phyloP scores from a whole-genome alignment of 2,797 vertebrate species.

The Ibycter americanus region DNA sequence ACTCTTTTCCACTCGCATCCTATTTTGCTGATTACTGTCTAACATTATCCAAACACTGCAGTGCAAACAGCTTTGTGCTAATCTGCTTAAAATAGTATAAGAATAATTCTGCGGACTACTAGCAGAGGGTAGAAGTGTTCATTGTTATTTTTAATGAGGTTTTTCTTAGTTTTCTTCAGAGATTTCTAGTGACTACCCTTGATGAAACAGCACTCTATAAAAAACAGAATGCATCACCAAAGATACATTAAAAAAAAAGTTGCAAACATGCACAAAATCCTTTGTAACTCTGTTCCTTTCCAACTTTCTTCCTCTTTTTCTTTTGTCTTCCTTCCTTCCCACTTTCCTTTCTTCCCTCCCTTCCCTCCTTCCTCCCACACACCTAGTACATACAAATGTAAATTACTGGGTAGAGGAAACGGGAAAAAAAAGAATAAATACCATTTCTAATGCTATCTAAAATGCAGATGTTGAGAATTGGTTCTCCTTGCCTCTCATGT shows the following conservation, averaged over 20 bases:
- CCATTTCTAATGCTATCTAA: not conserved
- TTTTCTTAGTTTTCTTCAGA: not conserved
- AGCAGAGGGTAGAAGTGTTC: not conserved
- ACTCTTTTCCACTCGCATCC: not conserved
- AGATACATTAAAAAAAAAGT: not conserved
- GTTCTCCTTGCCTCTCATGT: not conserved
- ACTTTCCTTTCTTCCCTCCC: not conserved
- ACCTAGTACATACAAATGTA: not conserved
- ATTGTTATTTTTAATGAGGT: not conserved
- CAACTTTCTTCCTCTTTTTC: not conserved
- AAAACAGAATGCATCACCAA: not conserved
- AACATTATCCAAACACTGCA: not conserved
- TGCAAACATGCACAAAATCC: not conserved
- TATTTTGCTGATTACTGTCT: constrained; percentile 26
- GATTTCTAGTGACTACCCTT: not conserved
- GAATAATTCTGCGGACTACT: not conserved
- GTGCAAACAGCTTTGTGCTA: not conserved
- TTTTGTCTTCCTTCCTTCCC: not conserved
- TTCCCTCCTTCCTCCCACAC: not conserved
- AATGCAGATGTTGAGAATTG: not conserved
- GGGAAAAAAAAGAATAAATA: not conserved
- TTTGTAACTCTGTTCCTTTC: not conserved
- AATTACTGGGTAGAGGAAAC: not conserved
- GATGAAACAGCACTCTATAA: not conserved
- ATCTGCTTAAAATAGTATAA: constrained; percentile 11